These are phyloP conservation scores for Nomada hirtipes DNA, from an alignment of 2,888 invertebrate species.

Conservation along the genomic window DNA sequence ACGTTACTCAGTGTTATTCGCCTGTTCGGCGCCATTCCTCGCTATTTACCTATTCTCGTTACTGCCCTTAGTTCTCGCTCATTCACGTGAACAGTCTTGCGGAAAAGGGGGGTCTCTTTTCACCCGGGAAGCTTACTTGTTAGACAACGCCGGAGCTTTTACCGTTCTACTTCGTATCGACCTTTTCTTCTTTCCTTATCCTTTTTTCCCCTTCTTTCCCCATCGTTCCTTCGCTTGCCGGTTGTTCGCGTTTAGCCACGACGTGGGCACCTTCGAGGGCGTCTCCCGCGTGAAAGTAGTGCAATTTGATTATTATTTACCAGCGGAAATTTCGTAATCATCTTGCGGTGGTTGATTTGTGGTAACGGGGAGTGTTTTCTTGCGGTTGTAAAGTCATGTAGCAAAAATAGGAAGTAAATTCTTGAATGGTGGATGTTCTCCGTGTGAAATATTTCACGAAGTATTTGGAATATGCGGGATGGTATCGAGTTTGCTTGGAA, in stretches of 20 bases:
- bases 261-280: constrained; percentile 64
- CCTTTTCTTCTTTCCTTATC: neutral
- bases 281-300: constrained; percentile 37
- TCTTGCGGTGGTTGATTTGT: neutral
- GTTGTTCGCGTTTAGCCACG: constrained; percentile 56
- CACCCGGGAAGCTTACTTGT: constrained; percentile 59
- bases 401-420: constrained; percentile 46
- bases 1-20: neutral
- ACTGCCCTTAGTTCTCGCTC: constrained; percentile 45
- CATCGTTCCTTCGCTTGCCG: constrained; percentile 32
- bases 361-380: neutral
- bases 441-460: neutral
- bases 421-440: constrained; percentile 1
- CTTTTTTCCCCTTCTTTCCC: neutral
- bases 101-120: constrained; percentile 37
- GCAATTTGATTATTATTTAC: neutral
- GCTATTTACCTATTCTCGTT: constrained; percentile 29
- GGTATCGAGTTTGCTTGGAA: neutral
- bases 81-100: constrained; percentile 58
- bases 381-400: constrained; percentile 31
- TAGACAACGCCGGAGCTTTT: constrained; percentile 63
- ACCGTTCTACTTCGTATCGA: constrained; percentile 24
- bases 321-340: neutral
- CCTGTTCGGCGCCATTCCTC: constrained; percentile 3
- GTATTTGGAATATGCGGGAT: neutral